Base-by-base conservation (phyloP, 2,888 invertebrate genomes). In the Torymus texanus region DNA sequence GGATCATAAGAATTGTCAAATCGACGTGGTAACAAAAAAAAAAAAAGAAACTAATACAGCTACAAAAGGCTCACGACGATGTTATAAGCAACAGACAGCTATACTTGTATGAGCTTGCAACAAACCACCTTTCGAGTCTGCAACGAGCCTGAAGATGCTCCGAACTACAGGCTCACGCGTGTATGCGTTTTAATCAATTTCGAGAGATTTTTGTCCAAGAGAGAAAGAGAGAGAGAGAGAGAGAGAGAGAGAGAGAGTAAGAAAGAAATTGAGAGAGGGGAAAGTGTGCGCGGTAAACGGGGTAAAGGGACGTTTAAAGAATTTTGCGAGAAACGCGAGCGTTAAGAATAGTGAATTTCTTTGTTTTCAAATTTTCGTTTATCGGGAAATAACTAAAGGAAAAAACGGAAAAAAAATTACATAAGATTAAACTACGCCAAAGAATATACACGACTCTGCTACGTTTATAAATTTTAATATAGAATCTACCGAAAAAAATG, bases 401-500 rank as follows among this genome's bases (percentile, higher is more conserved):
- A 74, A 56, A 78, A 58, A 18, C 41, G 18, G 59, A 65, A 41
- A 74, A 74, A 68, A 13, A 11, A 24, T 53, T 59, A 77, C 21
- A n/a, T 74, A 75, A 66, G 50, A 70, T 41, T 74, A 75, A 78
- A 75, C 72, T 78, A 81, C 81, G 81, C 81, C 77, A 79, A 80
- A 79, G 67, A 77, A 71, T 76, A 76, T 79, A 82, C 79, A 79
- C 80, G 81, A 80, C 78, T 81, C 82, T 81, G 82, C 82, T 82
- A 78, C 68, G 73, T 83, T 83, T 83, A 83, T 82, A 83, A 83
- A 81, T 80, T 82, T 83, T 78, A 80, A 80, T 80, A 82, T 80
- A 76, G 76, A 71, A 51, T 79, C 76, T 80, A 76, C 67, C 51
- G 71, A 66, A 77, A 80, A 61, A 65, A 18, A 65, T 50, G 55